These are phyloP conservation scores for Oreotragus oreotragus DNA, from an alignment of 2,113 vertebrate genomes.

Conservation along the genomic window DNA sequence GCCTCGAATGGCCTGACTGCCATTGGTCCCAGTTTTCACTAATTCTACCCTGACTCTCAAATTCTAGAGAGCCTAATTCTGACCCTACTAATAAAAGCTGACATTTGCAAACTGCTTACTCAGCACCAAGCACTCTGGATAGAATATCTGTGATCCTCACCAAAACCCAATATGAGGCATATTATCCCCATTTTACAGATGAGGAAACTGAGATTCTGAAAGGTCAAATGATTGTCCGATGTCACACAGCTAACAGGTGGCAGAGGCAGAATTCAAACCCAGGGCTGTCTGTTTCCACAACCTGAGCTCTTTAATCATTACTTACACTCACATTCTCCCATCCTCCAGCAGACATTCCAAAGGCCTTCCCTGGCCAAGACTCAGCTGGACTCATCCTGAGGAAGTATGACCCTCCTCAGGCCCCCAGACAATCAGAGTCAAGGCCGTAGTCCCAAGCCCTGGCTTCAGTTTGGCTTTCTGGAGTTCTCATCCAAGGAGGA, in stretches of 20 bases:
- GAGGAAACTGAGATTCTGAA: not conserved
- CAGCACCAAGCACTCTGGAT: not conserved
- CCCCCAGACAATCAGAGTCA: not conserved
- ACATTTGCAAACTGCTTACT: not conserved
- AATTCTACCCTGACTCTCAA: not conserved
- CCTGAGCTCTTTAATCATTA: not conserved
- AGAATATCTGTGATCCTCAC: not conserved
- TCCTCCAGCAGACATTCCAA: not conserved
- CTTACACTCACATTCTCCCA: not conserved
- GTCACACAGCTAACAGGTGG: not conserved
- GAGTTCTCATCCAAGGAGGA: not conserved
- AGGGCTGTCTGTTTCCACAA: not conserved
- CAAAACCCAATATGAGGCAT: not conserved
- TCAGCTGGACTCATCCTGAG: not conserved
- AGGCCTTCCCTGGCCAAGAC: not conserved
- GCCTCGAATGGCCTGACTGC: accelerated
- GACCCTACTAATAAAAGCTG: not conserved
- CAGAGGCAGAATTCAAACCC: not conserved
- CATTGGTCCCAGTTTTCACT: not conserved
- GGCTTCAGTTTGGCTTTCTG: not conserved
- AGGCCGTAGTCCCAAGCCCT: not conserved
- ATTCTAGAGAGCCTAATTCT: not conserved
- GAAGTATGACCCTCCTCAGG: not conserved
- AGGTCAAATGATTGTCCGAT: not conserved
- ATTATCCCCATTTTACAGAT: not conserved